Base-by-base conservation (phyloP, 2,113 vertebrate genomes). In the Peromyscus polionotus region DNA sequence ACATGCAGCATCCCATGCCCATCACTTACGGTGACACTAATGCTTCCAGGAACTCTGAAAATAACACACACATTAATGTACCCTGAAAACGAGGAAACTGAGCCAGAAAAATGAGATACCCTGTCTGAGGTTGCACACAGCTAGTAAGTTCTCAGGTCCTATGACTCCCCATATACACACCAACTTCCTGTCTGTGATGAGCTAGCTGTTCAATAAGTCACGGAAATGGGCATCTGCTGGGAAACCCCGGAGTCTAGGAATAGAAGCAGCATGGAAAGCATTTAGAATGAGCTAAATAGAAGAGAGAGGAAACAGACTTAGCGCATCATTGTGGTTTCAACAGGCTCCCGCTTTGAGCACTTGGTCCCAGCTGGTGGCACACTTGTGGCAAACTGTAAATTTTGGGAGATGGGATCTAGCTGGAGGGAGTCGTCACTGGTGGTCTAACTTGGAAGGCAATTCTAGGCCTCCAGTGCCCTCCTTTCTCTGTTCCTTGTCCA, bases 201-300 rank as follows among this genome's bases (percentile, higher is more conserved):
- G 68, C 26, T 88, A 87, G 68, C 26, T 88, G 26, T 28, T 51
- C 24, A 28, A 6, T 45, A 79, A 89, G 24, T 33, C 70, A 42
- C 81, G 22, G 17, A 93, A 91, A 88, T 65, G 54, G 26, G 28
- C 48, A 31, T 42, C 73, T 90, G 45, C 51, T 11, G 70, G 65
- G 90, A 88, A 94, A 70, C 9, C 36, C 24, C 59, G 96, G 36
- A 86, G 51, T 13, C 76, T 57, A 76, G 42, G 73, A 93, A 90
- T 7, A 93, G 81, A 63, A 73, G 54, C 6, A 11, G 16, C 63
- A 8, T n/a, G 28, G 17, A 72, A 16, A 67, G 42, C 39, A 24
- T 42, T 67, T 33, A 36, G 33, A 94, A 76, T 57, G 87, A 59
- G 39, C 28, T 36, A 79, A 65, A 16, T 12, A 87, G 57, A 70